Conservation (phyloP, 2,113 vertebrate species). For the Pollimyrus isidori region DNA sequence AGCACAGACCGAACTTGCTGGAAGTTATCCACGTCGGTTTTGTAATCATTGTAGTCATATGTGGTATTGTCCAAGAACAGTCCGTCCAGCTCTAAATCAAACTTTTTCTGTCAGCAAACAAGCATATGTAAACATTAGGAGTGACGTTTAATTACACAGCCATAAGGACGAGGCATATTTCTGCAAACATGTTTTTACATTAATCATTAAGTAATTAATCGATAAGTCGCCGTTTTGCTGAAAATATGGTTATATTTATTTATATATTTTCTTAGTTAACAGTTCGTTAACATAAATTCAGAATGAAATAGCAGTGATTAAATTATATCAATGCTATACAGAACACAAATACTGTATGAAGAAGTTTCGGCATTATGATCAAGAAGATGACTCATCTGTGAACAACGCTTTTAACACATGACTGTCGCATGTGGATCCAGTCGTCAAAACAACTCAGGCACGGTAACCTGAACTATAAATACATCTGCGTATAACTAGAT, state of each 20-base stretch:
- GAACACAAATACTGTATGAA: background rate
- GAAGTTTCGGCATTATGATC: background rate
- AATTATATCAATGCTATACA: background rate
- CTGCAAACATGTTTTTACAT: background rate
- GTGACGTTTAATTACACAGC: background rate
- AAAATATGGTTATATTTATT: background rate
- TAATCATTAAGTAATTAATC: background rate
- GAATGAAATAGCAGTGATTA: background rate
- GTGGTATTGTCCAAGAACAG: constrained; percentile 29
- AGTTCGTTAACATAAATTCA: background rate
- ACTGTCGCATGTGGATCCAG: background rate
- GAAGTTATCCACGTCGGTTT: constrained; percentile 19
- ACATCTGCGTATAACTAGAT: background rate
- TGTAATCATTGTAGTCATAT: constrained; percentile 36
- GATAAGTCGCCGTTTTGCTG: background rate
- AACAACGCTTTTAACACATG: background rate
- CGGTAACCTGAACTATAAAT: background rate
- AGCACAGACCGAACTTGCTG: constrained; percentile 37
- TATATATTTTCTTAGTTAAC: background rate
- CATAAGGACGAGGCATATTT: background rate
- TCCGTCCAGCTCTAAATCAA: constrained; percentile 34
- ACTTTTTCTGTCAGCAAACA: constrained; percentile 26
- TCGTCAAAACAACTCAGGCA: background rate
- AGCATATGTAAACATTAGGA: background rate
- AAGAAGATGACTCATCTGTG: background rate